Percentiles rank a stretch among this genome's conserved stretches.
phyloP scores from a whole-genome alignment of 2,113 vertebrate species.

The Ctenomys sociabilis region DNA sequence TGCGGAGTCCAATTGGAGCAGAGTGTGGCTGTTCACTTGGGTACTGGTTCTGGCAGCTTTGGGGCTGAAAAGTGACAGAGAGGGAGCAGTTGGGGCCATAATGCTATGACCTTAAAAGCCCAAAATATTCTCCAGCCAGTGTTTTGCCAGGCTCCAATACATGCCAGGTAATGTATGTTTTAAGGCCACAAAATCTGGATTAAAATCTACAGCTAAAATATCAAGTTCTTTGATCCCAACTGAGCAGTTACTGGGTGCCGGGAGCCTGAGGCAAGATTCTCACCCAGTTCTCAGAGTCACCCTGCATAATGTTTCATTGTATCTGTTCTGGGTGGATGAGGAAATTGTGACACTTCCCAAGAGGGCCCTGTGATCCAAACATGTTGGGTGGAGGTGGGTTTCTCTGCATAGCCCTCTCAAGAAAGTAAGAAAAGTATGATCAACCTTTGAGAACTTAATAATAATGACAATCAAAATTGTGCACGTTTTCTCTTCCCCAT shows the following conservation, averaged over 20 bases:
- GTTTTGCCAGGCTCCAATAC: neutral
- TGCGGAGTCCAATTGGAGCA: neutral
- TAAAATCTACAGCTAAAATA: slow-evolving; percentile 1
- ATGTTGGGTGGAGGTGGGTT: neutral
- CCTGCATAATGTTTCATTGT: neutral
- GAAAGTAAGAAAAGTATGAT: neutral
- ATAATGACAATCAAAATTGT: neutral
- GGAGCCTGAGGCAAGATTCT: neutral
- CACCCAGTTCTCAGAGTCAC: neutral
- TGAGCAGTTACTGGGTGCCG: neutral
- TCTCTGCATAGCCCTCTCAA: neutral
- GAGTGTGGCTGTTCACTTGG: rapidly evolving
- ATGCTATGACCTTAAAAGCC: neutral
- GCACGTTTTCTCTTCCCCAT: neutral
- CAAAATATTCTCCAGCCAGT: neutral
- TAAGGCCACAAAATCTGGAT: neutral
- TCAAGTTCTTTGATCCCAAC: neutral
- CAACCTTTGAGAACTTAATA: neutral
- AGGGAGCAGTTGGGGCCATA: rapidly evolving
- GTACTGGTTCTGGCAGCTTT: neutral
- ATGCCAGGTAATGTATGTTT: neutral
- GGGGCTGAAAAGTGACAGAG: rapidly evolving
- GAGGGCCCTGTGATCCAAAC: neutral
- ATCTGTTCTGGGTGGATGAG: neutral
- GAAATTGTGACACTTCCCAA: neutral